These are phyloP conservation scores for Ochotona princeps DNA, from an alignment of 2,113 vertebrate genomes.

Conservation along the genomic window DNA sequence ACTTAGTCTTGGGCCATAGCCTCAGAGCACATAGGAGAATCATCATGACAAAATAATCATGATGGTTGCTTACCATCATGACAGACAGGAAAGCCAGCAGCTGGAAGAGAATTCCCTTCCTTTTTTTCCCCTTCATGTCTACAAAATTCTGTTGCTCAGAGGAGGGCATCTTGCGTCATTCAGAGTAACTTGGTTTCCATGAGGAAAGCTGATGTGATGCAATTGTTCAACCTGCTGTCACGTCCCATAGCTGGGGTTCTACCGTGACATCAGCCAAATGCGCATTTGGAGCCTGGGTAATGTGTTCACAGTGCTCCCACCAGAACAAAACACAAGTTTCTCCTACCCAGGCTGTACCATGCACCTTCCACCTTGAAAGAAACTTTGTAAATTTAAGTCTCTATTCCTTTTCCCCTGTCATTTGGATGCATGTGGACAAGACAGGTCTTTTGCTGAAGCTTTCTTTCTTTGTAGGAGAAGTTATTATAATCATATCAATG, in stretches of 20 bases:
- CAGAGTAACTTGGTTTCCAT: background rate
- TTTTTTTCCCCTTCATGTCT: no score
- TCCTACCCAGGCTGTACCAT: no score
- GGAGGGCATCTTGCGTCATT: background rate
- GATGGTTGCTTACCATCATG: constrained; percentile 37
- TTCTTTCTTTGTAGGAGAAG: background rate
- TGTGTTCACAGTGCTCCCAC: background rate
- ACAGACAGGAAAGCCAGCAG: background rate
- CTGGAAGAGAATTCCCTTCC: background rate
- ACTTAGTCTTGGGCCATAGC: background rate
- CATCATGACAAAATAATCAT: constrained; percentile 29
- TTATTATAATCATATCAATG: background rate
- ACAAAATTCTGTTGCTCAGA: background rate
- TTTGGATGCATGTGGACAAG: background rate
- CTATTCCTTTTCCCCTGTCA: background rate
- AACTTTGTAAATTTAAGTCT: background rate
- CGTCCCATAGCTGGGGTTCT: background rate
- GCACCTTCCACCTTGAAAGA: background rate
- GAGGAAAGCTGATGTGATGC: background rate
- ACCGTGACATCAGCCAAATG: background rate
- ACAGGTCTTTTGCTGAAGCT: background rate
- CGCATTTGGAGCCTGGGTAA: background rate
- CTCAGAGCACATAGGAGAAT: constrained; percentile 27
- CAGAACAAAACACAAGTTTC: background rate
- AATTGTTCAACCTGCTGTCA: background rate